phyloP scores from a whole-genome alignment of 2,797 vertebrate genomes.

The Selene dorsalis region DNA sequence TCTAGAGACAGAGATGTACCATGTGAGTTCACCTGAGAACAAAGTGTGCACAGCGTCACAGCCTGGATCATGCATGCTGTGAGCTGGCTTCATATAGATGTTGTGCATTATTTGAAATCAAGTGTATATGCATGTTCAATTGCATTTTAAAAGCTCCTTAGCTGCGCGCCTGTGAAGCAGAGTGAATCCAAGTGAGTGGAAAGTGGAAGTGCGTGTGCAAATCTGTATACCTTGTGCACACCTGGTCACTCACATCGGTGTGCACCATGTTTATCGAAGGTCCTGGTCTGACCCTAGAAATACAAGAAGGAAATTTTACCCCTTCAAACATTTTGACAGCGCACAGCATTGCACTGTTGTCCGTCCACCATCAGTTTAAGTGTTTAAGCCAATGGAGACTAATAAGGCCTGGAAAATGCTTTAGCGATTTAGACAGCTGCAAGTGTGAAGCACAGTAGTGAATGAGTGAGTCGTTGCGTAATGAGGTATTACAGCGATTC shows the following conservation, averaged over 20 bases:
- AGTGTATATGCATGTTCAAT: too few relatives aligned
- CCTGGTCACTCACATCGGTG: conserved; percentile 20
- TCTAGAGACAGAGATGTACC: too few relatives aligned
- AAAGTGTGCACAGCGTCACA: background rate
- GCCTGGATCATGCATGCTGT: too few relatives aligned
- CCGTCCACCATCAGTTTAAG: conserved; percentile 10
- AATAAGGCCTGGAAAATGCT: conserved; percentile 8
- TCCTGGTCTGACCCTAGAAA: background rate
- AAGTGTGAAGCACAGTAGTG: conserved; percentile 19
- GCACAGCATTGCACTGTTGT: too few relatives aligned
- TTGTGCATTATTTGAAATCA: too few relatives aligned
- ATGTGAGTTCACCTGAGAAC: conserved; percentile 18
- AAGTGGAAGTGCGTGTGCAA: too few relatives aligned
- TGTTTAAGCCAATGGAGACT: conserved; percentile 3
- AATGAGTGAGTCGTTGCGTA: conserved; percentile 15
- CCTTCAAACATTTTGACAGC: too few relatives aligned
- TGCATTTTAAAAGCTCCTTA: too few relatives aligned
- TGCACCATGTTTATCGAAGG: background rate
- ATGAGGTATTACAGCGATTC: conserved; percentile 9
- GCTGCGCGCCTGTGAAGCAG: too few relatives aligned
- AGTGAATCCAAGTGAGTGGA: too few relatives aligned
- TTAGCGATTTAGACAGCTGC: conserved; percentile 37
- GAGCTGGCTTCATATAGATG: too few relatives aligned
- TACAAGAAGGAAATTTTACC: background rate
- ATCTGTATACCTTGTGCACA: conserved; percentile 31